Conservation (phyloP, 2,797 vertebrate genomes). For the Glossophaga mutica region DNA sequence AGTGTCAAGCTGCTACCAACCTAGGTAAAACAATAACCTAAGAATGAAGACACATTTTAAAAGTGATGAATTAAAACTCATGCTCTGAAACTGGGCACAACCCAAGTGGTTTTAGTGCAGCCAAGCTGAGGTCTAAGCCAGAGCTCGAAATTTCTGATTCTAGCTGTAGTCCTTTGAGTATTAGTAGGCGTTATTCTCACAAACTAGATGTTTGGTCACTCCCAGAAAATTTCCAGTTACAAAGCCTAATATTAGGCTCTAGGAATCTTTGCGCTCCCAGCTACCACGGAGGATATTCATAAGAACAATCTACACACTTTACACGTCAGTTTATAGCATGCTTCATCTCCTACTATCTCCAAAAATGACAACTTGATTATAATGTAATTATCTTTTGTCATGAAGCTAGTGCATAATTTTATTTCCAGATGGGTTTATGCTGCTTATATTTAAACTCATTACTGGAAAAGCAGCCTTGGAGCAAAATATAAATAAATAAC, state of each 20-base stretch:
- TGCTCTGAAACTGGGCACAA: slow-evolving; percentile 4
- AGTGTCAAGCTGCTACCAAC: background rate
- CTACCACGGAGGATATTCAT: slow-evolving; percentile 14
- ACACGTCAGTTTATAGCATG: slow-evolving; percentile 69
- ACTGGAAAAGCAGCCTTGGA: slow-evolving; percentile 62
- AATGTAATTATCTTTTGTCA: slow-evolving; percentile 81
- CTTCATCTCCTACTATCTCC: slow-evolving; percentile 77
- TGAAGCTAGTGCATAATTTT: slow-evolving; percentile 77
- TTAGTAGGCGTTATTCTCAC: background rate
- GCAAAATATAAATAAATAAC: slow-evolving; percentile 77
- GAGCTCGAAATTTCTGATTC: background rate
- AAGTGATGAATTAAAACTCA: background rate
- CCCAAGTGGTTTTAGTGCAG: background rate
- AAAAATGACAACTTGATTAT: slow-evolving; percentile 83
- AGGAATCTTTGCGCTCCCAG: slow-evolving; percentile 51
- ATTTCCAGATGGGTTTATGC: slow-evolving; percentile 81
- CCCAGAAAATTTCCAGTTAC: slow-evolving; percentile 39
- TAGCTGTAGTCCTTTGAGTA: background rate
- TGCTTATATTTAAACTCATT: slow-evolving; percentile 81
- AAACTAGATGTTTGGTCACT: slow-evolving; percentile 26
- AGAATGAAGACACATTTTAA: slow-evolving; percentile 8
- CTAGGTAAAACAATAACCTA: background rate
- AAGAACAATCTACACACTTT: slow-evolving; percentile 66
- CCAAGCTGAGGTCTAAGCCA: background rate
- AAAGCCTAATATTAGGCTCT: background rate